Base-by-base conservation (phyloP, 2,888 invertebrate species). In the Xestia sexstrigata region DNA sequence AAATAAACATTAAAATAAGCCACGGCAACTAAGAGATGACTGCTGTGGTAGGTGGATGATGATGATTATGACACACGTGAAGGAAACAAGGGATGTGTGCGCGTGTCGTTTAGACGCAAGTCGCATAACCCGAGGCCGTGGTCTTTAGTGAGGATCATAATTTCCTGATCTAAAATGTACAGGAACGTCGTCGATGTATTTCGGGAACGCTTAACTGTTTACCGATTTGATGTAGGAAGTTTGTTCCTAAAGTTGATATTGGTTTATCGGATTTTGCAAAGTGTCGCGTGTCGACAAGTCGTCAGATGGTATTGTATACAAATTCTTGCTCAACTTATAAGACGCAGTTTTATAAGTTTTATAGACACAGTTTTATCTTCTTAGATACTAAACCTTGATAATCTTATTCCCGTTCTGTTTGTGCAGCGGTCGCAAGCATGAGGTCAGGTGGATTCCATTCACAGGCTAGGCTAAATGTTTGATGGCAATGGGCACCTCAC, bases 141-240 rank as follows among this genome's bases (percentile, higher is more conserved):
- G 3, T 11, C 13, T 70, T 42, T 60, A 26, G 4, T 60, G 7
- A 11, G 23, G 7, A 23, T 13, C 6, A 35, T 45, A 1, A 76
- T 52, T 52, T 76, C n/a, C 42, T 20, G 11, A 26, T 11, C 20
- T 5, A 76, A 26, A 76, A 76, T 52, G n/a, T 52, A 13, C 39
- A 39, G 23, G 2, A 39, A 63, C 26, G 1, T 13, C 26, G 3
- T 17, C 35, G 13, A 76, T 35, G 13, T 76, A 76, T 76, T 77
- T 65, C 8, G 45, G 35, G 45, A 47, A 23, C 35, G 17, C 17
- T 23, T 0, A 76, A 26, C 20, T 45, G 17, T 26, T 76, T 52
- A 30, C 35, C 17, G n/a, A 20, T 17, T 55, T 35, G 13, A 45
- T 55, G 39, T 30, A 49, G 1, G 20, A 45, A 55, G 26, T 65